A percentile compares a stretch with the other conserved stretches of the same genome.
These are phyloP conservation scores for Hemitrygon akajei DNA, from an alignment of 2,797 vertebrate species.

Conservation along the genomic window DNA sequence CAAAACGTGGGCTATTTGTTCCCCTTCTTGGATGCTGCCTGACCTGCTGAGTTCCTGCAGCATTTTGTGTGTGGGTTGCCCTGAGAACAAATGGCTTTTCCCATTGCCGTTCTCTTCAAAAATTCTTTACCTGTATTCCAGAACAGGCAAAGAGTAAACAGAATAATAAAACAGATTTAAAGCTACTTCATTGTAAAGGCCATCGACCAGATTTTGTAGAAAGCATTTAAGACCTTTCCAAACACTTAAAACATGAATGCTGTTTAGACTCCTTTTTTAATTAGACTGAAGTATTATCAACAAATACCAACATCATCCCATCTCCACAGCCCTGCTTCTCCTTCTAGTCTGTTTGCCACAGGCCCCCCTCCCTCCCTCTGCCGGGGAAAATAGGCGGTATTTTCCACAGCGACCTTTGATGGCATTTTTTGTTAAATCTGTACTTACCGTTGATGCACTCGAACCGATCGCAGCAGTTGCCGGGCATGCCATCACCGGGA, in stretches of 20 bases:
- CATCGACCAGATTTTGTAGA: not conserved
- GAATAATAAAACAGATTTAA: not conserved
- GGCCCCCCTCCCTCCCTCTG: no score
- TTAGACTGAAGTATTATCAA: slow-evolving; percentile 5
- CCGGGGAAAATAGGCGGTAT: not conserved
- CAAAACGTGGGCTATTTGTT: no score
- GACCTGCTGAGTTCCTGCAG: no score
- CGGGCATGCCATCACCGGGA: slow-evolving; percentile 72
- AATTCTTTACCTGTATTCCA: not conserved
- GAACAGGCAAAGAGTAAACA: not conserved
- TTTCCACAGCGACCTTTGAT: not conserved
- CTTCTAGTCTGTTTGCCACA: not conserved
- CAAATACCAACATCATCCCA: not conserved
- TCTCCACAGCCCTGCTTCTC: slow-evolving; percentile 1
- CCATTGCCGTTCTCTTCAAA: not conserved
- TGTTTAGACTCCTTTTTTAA: slow-evolving; percentile 25
- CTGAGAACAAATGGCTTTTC: not conserved
- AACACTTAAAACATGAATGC: not conserved
- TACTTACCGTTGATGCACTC: slow-evolving; percentile 80
- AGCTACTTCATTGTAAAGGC: not conserved
- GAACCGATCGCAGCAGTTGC: slow-evolving; percentile 82
- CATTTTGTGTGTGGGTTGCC: not conserved
- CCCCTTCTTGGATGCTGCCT: no score
- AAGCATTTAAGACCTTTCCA: not conserved
- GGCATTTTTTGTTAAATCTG: slow-evolving; percentile 37